Evolutionary conservation across 2,888 invertebrate genomes (phyloP).

Genomic region (Ectobius pallidus): DNA sequence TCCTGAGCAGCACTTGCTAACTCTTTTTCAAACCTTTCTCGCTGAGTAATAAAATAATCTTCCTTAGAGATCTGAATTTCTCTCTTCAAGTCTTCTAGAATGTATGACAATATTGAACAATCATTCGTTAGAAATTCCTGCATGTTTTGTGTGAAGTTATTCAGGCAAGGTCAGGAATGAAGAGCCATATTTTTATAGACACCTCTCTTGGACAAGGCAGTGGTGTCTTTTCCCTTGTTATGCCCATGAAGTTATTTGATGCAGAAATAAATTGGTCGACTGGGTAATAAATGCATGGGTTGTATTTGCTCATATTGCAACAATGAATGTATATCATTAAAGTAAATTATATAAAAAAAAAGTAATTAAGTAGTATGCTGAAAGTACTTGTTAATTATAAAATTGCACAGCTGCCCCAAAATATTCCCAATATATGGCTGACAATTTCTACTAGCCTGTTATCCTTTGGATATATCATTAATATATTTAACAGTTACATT

Average conservation of each 20-base stretch:
- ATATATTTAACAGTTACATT: constrained; percentile 7
- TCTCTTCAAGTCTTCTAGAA: constrained; percentile 14
- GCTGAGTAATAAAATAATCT: constrained; percentile 15
- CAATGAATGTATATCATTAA: constrained; percentile 19
- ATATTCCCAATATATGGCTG: neutral
- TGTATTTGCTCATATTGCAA: constrained; percentile 21
- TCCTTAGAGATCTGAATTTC: constrained; percentile 1
- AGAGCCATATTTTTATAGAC: constrained; percentile 6
- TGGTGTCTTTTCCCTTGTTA: constrained; percentile 9
- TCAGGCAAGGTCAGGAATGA: neutral
- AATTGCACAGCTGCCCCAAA: constrained; percentile 3
- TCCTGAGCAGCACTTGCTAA: neutral
- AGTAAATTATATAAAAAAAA: constrained; percentile 1
- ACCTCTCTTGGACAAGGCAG: neutral
- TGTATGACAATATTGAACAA: constrained; percentile 14
- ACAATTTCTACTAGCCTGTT: constrained; percentile 22
- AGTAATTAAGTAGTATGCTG: constrained; percentile 16
- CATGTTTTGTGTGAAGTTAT: constrained; percentile 8
- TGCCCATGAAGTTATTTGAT: neutral
- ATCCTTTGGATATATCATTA: constrained; percentile 9
- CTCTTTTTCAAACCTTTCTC: constrained; percentile 15
- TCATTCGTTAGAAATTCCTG: neutral
- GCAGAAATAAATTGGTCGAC: neutral
- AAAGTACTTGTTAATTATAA: constrained; percentile 2
- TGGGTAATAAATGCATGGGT: neutral